Base-by-base conservation (phyloP, 1,140 invertebrate genomes). In the Microplitis mediator region DNA sequence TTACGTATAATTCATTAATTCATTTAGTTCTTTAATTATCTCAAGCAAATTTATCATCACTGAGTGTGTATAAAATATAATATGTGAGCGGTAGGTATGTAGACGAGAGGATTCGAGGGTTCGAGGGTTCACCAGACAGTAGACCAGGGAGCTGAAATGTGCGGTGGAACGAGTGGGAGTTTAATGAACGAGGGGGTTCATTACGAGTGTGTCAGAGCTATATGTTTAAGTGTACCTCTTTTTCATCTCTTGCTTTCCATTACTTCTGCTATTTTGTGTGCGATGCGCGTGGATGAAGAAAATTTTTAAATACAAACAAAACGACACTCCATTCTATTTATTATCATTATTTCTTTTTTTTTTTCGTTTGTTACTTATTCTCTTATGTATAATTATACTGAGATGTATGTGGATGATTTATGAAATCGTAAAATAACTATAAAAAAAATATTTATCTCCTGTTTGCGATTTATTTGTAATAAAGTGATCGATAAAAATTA, bases 191-290 rank as follows among this genome's bases (percentile, higher is more conserved):
- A 54, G 52, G 52, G n/a, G 52, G 16, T 54, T 54, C 52, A 54
- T 54, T 54, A 54, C 1, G 4, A 16, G 52, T 45, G 11, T 45
- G 39, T 5, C 39, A 45, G n/a, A 54, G n/a, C 11, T 54, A 54
- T 54, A 54, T 54, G n/a, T 54, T 54, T 54, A 54, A 54, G 52
- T 54, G 52, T 54, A 54, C n/a, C 52, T 54, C 16, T 54, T 54
- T 54, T 45, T 45, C 6, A 45, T 11, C 52, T 5, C n/a, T 16
- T 4, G 16, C 52, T 4, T 16, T 54, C 3, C n/a, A 14, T 54
- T 23, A 23, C 23, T 23, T 54, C 16, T 54, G 52, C 16, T 11
- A 54, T 54, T n/a, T 54, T 54, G 45, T 6, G 6, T 8, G 45
- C 45, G 13, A n/a, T n/a, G n/a, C 51, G n/a, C 13, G 4, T 13